Evolutionary conservation across 2,888 invertebrate species (phyloP), one percentile per base, ranked within the genome.

Genomic region (Cerastis rubricosa): DNA sequence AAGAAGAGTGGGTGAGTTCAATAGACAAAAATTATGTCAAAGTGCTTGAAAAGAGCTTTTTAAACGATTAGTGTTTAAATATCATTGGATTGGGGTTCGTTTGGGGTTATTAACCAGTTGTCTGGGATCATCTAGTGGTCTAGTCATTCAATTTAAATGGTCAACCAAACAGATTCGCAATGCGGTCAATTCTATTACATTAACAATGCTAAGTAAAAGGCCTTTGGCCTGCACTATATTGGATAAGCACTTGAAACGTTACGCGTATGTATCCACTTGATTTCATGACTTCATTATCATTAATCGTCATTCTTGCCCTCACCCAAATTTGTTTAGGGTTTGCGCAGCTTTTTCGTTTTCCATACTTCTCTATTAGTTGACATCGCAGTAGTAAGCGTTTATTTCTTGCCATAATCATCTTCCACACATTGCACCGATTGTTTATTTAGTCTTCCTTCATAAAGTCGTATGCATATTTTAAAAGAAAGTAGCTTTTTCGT

Each of bases 141-240:
- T 45, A 73, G 70, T 63, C 72, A 66, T 83, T 67, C 22, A 63
- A 83, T 78, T 83, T 63, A 78, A 81, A 66, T 78, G 81, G 49
- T 45, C 57, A 63, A 47, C 3, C 35, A 64, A 70, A 81, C 25
- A 45, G 69, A 63, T 25, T 49, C 43, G 25, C 54, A 76, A 51
- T 40, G 51, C 25, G 43, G 45, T 54, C 54, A 54, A 40, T 64
- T 83, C 4, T 54, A 54, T 65, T 79, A 9, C 4, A 19, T 49
- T 49, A 8, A 47, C 11, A 19, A 61, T 19, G 49, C 22, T 40
- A 51, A 74, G 19, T 29, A 40, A 59, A 49, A 71, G 59, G 74
- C 47, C 22, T 59, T 71, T 71, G 14, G n/a, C 54, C 51, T 43
- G 22, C 17, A 54, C 11, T 65, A 25, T n/a, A 68, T 43, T 69